A percentile compares a stretch with the other conserved stretches of the same genome.
Evolutionary conservation across 2,888 invertebrate genomes (phyloP).

Genomic region (Endotricha flammealis): DNA sequence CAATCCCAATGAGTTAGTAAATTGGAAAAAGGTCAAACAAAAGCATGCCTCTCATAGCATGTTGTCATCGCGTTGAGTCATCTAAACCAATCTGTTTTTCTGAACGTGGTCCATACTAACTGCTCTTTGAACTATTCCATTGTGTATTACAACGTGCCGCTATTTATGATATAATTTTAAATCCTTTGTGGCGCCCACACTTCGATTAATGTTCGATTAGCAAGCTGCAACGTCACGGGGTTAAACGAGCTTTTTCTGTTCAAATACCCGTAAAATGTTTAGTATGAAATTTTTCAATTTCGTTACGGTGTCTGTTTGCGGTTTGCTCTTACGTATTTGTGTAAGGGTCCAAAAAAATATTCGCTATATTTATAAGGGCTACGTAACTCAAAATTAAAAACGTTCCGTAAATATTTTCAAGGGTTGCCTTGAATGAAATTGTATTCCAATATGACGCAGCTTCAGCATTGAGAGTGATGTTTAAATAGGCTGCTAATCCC

Average conservation of each 20-base stretch:
- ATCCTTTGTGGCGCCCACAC: conserved; percentile 3
- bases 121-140: too few relatives aligned
- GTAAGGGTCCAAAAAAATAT: conserved; percentile 10
- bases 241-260: background rate
- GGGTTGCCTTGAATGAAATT: conserved; percentile 63
- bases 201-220: conserved; percentile 1
- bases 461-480: conserved; percentile 64
- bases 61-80: too few relatives aligned
- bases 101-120: too few relatives aligned
- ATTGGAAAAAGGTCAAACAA: too few relatives aligned
- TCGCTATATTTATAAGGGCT: conserved; percentile 27
- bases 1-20: too few relatives aligned
- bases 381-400: conserved; percentile 55
- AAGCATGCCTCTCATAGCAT: too few relatives aligned
- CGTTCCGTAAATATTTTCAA: conserved; percentile 64
- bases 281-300: background rate
- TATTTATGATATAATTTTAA: too few relatives aligned
- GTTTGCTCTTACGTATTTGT: background rate
- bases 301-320: background rate
- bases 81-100: too few relatives aligned
- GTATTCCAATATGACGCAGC: conserved; percentile 67
- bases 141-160: too few relatives aligned
- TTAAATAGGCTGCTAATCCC: conserved; percentile 75
- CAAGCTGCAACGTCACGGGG: background rate
- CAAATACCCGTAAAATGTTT: background rate